Evolutionary conservation across 2,113 vertebrate species (phyloP).

Genomic region (Leiothrix lutea): DNA sequence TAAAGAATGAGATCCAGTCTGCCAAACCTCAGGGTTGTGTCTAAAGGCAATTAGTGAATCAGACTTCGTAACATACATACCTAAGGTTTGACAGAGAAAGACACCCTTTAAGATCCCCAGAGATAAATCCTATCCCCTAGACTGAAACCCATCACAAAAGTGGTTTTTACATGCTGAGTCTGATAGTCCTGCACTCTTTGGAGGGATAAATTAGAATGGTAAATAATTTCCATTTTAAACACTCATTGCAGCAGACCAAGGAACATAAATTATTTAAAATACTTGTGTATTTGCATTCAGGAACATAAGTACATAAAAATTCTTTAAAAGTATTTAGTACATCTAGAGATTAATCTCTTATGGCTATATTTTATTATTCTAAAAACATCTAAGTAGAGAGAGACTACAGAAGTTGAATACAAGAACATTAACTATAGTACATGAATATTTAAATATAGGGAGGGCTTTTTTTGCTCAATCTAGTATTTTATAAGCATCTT

Average conservation of each 20-base stretch:
- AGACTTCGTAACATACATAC: neutral
- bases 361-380: neutral
- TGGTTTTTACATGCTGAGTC: neutral
- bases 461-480: neutral
- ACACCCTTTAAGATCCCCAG: neutral
- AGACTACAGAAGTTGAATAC: neutral
- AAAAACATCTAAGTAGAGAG: neutral
- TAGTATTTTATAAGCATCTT: neutral
- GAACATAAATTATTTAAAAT: neutral
- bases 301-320: neutral
- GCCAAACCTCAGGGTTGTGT: neutral
- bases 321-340: neutral
- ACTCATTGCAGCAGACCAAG: neutral
- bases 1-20: neutral
- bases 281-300: neutral
- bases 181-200: neutral
- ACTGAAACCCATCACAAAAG: neutral
- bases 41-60: neutral
- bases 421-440: neutral
- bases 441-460: neutral
- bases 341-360: neutral
- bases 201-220: neutral
- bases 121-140: neutral
- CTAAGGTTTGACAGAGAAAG: neutral
- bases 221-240: neutral